Conservation (phyloP, 2,113 vertebrate species). For the Labeo rohita region DNA sequence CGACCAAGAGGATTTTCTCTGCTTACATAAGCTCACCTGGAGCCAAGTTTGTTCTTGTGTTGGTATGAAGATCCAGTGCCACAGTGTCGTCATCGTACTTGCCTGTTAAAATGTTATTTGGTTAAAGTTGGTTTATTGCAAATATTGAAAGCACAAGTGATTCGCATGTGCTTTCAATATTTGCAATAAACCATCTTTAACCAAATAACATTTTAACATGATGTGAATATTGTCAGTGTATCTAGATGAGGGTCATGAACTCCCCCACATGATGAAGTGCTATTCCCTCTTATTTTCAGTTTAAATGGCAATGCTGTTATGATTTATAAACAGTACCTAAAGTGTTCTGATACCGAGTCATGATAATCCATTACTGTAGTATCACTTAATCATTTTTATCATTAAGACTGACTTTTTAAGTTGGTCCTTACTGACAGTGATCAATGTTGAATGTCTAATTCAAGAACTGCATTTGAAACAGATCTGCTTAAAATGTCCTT, state of each 20-base stretch:
- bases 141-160: conserved; percentile 27
- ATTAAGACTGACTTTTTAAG: background rate
- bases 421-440: background rate
- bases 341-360: background rate
- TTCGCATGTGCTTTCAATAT: too few relatives aligned
- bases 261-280: background rate
- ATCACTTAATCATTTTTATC: background rate
- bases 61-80: conserved; percentile 53
- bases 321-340: conserved; percentile 9
- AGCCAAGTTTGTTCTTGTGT: conserved; percentile 61
- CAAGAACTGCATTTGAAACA: background rate
- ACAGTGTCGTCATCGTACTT: conserved; percentile 30
- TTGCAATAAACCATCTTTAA: too few relatives aligned
- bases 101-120: conserved; percentile 19
- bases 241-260: conserved; percentile 10
- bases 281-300: background rate
- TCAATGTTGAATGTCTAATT: background rate
- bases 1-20: conserved; percentile 61
- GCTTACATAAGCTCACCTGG: conserved; percentile 23
- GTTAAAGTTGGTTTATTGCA: conserved; percentile 8
- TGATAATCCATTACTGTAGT: background rate
- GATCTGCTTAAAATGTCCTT: background rate
- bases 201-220: too few relatives aligned
- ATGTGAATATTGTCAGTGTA: background rate
- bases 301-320: background rate